Evolutionary conservation across 2,888 invertebrate genomes (phyloP).

Genomic region (Subacronicta megacephala): DNA sequence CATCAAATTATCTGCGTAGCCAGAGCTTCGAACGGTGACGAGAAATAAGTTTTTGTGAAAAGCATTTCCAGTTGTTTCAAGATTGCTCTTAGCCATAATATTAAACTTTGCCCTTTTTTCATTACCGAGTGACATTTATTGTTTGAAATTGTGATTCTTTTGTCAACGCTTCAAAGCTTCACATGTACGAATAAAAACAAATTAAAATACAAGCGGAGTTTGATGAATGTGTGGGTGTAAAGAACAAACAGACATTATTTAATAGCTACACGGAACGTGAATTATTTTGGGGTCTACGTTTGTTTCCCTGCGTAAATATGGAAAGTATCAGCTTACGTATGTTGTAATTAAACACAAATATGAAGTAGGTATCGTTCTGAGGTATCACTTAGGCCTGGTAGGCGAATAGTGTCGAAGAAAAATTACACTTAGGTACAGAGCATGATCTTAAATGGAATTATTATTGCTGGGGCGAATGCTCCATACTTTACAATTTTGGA

Average conservation of each 20-base stretch:
- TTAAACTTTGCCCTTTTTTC: conserved; percentile 13
- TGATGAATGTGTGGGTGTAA: neutral
- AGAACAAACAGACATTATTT: conserved; percentile 5
- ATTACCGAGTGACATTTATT: conserved; percentile 4
- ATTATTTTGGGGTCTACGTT: neutral
- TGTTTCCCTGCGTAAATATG: conserved; percentile 5
- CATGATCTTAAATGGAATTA: too few species aligned
- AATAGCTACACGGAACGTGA: neutral
- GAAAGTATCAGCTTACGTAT: conserved; percentile 20
- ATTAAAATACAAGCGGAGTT: conserved; percentile 5
- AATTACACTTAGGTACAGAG: too few species aligned
- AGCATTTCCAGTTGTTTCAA: conserved; percentile 5
- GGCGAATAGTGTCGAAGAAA: too few species aligned
- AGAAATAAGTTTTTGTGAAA: conserved; percentile 6
- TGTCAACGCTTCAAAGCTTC: neutral
- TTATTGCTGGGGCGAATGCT: too few species aligned
- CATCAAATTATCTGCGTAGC: too few species aligned
- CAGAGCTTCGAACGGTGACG: too few species aligned
- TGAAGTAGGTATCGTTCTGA: conserved; percentile 6
- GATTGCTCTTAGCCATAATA: conserved; percentile 6
- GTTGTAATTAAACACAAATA: conserved; percentile 30
- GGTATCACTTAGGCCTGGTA: too few species aligned
- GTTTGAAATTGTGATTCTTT: conserved; percentile 10
- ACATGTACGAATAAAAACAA: conserved; percentile 1
- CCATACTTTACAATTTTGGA: too few species aligned